Percentiles rank a stretch among this genome's conserved stretches.
phyloP scores from a whole-genome alignment of 2,113 vertebrate genomes.

The Sorex araneus region DNA sequence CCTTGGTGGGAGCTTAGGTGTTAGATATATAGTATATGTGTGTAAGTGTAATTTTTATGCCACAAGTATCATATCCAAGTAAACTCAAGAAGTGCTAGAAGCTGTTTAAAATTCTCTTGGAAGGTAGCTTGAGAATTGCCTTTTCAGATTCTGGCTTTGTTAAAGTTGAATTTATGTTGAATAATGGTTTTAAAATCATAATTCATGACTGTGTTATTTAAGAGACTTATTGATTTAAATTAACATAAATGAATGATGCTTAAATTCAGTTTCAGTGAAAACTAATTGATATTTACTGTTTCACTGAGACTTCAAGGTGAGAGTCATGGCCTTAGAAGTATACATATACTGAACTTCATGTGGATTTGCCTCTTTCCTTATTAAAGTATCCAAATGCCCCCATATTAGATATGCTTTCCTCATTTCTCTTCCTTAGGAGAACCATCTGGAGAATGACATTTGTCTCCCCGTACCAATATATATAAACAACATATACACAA shows the following conservation, averaged over 20 bases:
- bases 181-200: background rate
- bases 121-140: background rate
- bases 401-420: background rate
- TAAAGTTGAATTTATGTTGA: constrained; percentile 65
- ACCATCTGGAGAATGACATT: background rate
- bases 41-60: background rate
- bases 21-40: background rate
- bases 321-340: background rate
- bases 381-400: background rate
- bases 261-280: background rate
- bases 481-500: too few relatives aligned
- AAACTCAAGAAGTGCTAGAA: background rate
- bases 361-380: constrained; percentile 11
- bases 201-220: constrained; percentile 25
- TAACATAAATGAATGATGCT: background rate
- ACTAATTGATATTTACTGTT: background rate
- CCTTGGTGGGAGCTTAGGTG: background rate
- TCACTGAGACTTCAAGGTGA: background rate
- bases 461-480: background rate
- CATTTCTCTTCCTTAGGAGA: background rate
- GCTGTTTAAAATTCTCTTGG: constrained; percentile 44
- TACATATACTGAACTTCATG: background rate
- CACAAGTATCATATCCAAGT: background rate
- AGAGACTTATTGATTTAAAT: constrained; percentile 40
- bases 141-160: too few relatives aligned